A percentile compares a stretch with the other conserved stretches of the same genome.
Evolutionary conservation across 1,140 invertebrate genomes (phyloP).

Genomic region (Orchesella cincta): DNA sequence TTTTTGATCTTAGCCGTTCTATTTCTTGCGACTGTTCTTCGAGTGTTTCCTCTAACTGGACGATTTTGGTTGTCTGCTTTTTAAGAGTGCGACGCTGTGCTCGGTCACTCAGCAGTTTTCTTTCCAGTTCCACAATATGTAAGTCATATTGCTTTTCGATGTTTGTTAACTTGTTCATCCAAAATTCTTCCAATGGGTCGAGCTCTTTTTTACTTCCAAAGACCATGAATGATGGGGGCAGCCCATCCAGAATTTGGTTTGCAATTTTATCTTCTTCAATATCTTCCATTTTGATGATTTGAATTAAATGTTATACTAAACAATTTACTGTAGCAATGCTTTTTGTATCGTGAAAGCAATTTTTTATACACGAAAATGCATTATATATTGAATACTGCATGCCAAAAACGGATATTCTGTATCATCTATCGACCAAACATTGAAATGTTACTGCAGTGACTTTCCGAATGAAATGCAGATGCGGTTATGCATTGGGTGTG

Average conservation of each 20-base stretch:
- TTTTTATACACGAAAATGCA: no score
- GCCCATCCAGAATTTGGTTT: neutral
- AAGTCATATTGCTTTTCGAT: slow-evolving; percentile 46
- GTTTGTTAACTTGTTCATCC: slow-evolving; percentile 43
- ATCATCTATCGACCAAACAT: no score
- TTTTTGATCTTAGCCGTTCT: slow-evolving; percentile 27
- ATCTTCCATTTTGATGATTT: no score
- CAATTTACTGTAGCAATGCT: no score
- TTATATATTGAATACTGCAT: no score
- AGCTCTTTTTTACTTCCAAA: slow-evolving; percentile 41
- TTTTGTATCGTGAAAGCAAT: no score
- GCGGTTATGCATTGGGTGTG: no score
- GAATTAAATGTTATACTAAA: no score
- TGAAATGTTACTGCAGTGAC: no score
- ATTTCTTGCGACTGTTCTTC: slow-evolving; percentile 19
- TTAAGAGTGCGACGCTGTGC: slow-evolving; percentile 18
- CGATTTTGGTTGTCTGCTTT: slow-evolving; percentile 28
- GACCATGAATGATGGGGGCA: slow-evolving; percentile 31
- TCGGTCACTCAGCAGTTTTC: slow-evolving; percentile 33
- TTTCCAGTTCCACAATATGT: slow-evolving; percentile 40
- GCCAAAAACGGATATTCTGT: no score
- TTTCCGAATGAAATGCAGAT: no score
- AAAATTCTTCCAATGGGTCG: slow-evolving; percentile 47
- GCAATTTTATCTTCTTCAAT: slow-evolving; percentile 26
- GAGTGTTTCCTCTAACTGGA: slow-evolving; percentile 25